phyloP scores from a whole-genome alignment of 2,888 invertebrate genomes.

The Drosophila greeni region DNA sequence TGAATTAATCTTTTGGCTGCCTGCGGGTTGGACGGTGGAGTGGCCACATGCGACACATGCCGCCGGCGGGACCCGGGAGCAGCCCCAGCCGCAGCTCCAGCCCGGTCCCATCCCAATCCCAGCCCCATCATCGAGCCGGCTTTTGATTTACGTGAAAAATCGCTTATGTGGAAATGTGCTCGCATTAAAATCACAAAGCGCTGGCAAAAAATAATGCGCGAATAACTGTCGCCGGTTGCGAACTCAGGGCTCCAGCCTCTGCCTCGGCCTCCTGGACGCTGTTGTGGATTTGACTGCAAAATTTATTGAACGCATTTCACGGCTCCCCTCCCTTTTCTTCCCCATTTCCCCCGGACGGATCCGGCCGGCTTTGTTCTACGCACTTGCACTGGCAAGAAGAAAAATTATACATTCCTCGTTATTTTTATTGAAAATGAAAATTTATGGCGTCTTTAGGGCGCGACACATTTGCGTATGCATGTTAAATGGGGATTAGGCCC shows the following conservation, averaged over 20 bases:
- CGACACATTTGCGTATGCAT: slow-evolving; percentile 67
- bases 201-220: slow-evolving; percentile 23
- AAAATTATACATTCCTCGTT: slow-evolving; percentile 53
- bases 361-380: slow-evolving; percentile 37
- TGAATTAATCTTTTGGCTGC: slow-evolving; percentile 66
- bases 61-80: slow-evolving; percentile 22
- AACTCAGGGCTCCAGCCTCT: slow-evolving; percentile 3
- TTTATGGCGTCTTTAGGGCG: slow-evolving; percentile 67
- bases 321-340: slow-evolving; percentile 3
- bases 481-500: slow-evolving; percentile 65
- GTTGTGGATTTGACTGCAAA: slow-evolving; percentile 55
- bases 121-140: slow-evolving; percentile 50
- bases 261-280: slow-evolving; percentile 21
- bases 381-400: slow-evolving; percentile 54
- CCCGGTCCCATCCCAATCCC: slow-evolving; percentile 4
- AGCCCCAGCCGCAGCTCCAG: slow-evolving; percentile 1
- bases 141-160: slow-evolving; percentile 73
- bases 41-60: slow-evolving; percentile 40
- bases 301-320: slow-evolving; percentile 62
- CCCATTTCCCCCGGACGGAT: neutral
- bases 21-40: slow-evolving; percentile 33
- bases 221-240: slow-evolving; percentile 32
- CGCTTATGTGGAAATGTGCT: slow-evolving; percentile 69
- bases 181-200: slow-evolving; percentile 46
- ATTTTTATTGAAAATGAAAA: slow-evolving; percentile 68